Evolutionary conservation across 1,140 invertebrate species (phyloP).

Genomic region (Tribolium castaneum): DNA sequence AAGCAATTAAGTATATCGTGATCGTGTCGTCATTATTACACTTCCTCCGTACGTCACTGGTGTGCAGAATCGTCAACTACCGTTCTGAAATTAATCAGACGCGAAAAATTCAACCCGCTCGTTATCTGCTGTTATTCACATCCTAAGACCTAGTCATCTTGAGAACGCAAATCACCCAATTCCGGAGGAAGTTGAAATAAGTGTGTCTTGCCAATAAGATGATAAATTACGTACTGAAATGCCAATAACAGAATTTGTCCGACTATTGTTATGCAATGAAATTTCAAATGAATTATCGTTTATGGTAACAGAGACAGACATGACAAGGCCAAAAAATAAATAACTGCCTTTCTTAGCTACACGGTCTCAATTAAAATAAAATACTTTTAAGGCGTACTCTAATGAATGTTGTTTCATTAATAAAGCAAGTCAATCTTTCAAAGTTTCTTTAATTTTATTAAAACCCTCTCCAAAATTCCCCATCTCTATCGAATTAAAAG

Average conservation of each 20-base stretch:
- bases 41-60: slow-evolving; percentile 10
- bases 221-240: not conserved
- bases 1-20: slow-evolving; percentile 22
- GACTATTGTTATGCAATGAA: slow-evolving; percentile 9
- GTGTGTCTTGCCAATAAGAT: not conserved
- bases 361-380: not conserved
- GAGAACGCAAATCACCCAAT: not conserved
- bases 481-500: not conserved
- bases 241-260: not conserved
- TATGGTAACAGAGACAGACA: not conserved
- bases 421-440: not conserved
- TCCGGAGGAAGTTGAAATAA: not conserved
- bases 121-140: slow-evolving; percentile 3
- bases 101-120: not conserved
- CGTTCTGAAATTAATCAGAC: slow-evolving; percentile 10
- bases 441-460: not conserved
- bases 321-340: slow-evolving; percentile 18
- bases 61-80: not conserved
- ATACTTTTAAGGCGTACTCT: not conserved
- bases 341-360: not conserved
- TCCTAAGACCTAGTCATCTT: not conserved
- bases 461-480: no score
- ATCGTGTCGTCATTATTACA: slow-evolving; percentile 20
- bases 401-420: not conserved
- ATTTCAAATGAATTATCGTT: slow-evolving; percentile 2